Evolutionary conservation across 2,888 invertebrate species (phyloP).

Genomic region (Allygus modestus): DNA sequence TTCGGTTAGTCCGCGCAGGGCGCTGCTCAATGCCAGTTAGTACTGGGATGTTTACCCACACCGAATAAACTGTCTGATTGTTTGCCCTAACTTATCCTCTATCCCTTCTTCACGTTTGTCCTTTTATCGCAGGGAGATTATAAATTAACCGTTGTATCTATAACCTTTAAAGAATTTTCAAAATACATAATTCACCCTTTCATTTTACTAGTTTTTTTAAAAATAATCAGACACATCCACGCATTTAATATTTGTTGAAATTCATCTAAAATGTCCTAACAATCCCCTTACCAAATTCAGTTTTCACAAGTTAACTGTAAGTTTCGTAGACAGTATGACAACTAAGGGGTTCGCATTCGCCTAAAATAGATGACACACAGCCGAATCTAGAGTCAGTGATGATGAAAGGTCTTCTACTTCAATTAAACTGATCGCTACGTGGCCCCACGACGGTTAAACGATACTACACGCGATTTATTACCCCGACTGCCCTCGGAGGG

Average conservation of each 20-base stretch:
- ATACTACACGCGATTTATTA: slow-evolving; percentile 4
- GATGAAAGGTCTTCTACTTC: background rate
- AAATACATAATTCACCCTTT: no score
- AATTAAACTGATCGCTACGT: background rate
- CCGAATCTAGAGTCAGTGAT: background rate
- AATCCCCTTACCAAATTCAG: no score
- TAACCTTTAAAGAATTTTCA: no score
- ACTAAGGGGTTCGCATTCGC: no score
- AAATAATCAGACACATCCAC: no score
- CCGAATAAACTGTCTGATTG: slow-evolving; percentile 16
- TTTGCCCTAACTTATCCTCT: slow-evolving; percentile 3
- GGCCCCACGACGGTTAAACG: background rate
- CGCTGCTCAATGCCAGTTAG: slow-evolving; percentile 8
- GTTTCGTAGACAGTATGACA: no score
- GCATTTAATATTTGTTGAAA: no score
- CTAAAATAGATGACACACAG: no score
- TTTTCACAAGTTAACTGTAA: no score
- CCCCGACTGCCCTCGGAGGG: slow-evolving; percentile 27
- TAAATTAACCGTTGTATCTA: background rate
- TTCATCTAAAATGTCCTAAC: no score
- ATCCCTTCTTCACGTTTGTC: background rate
- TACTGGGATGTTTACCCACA: slow-evolving; percentile 6
- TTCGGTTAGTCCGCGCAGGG: background rate
- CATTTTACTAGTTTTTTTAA: no score
- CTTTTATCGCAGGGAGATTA: background rate